Conservation (phyloP, 2,888 invertebrate species). For the Anorthoa munda region DNA sequence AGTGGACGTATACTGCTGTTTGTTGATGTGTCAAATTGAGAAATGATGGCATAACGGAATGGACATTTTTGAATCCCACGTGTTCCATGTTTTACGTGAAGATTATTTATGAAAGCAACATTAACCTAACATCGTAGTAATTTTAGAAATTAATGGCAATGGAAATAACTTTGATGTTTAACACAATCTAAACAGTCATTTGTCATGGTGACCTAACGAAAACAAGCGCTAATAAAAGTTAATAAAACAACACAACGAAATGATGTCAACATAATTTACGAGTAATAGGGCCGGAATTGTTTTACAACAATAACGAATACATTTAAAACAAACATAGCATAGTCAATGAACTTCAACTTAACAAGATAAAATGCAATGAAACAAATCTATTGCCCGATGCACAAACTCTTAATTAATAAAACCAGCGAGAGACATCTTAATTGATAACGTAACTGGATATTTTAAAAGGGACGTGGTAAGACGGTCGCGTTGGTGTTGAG, state of each 20-base stretch:
- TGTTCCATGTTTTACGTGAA: slow-evolving; percentile 43
- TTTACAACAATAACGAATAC: not conserved
- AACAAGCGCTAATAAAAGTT: slow-evolving; percentile 13
- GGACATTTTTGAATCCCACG: slow-evolving; percentile 51
- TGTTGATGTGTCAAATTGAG: slow-evolving; percentile 63
- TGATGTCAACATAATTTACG: slow-evolving; percentile 3
- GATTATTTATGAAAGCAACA: slow-evolving; percentile 58
- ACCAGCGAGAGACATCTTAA: slow-evolving; percentile 60
- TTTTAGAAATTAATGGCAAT: slow-evolving; percentile 29
- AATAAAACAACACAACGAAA: slow-evolving; percentile 15
- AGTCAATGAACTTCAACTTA: slow-evolving; percentile 34
- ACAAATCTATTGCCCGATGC: slow-evolving; percentile 35
- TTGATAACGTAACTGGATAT: slow-evolving; percentile 79
- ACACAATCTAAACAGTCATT: slow-evolving; percentile 17
- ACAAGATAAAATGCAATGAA: slow-evolving; percentile 36
- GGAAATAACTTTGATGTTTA: slow-evolving; percentile 48
- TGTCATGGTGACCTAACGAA: slow-evolving; percentile 6
- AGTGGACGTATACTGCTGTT: slow-evolving; percentile 48
- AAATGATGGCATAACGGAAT: slow-evolving; percentile 59
- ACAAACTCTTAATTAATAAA: slow-evolving; percentile 60
- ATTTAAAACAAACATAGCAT: slow-evolving; percentile 15
- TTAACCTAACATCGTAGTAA: slow-evolving; percentile 32
- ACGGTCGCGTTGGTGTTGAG: slow-evolving; percentile 52
- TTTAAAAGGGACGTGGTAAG: slow-evolving; percentile 73
- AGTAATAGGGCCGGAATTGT: not conserved